Evolutionary conservation across 2,888 invertebrate genomes (phyloP).

Genomic region (Hirtodrosophila trivittata): DNA sequence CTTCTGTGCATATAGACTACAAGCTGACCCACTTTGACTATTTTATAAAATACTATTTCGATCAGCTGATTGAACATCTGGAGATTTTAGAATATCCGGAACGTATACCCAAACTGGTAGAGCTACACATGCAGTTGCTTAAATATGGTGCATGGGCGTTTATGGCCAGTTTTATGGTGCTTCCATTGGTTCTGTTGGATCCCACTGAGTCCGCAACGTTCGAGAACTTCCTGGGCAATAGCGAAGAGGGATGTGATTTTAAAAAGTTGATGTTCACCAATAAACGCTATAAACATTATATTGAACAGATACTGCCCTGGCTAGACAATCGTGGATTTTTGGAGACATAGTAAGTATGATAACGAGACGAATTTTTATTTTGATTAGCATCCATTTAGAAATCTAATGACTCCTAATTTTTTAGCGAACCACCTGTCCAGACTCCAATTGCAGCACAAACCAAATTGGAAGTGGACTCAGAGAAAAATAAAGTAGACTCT

Average conservation of each 20-base stretch:
- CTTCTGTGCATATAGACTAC: slow-evolving; percentile 75
- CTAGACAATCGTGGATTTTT: slow-evolving; percentile 77
- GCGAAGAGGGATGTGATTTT: slow-evolving; percentile 40
- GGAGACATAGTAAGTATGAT: slow-evolving; percentile 55
- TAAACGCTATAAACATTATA: slow-evolving; percentile 67
- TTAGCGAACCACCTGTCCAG: slow-evolving; percentile 21
- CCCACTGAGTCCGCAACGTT: slow-evolving; percentile 71
- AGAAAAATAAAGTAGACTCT: slow-evolving; percentile 8
- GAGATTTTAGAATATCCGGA: slow-evolving; percentile 70
- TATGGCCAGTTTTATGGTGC: slow-evolving; percentile 52
- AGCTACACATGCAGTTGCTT: slow-evolving; percentile 66
- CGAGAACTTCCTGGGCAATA: slow-evolving; percentile 67
- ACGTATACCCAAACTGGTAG: slow-evolving; percentile 63
- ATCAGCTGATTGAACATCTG: slow-evolving; percentile 71
- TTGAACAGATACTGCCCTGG: slow-evolving; percentile 78
- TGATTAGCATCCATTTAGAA: too few species aligned
- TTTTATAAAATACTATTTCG: slow-evolving; percentile 78
- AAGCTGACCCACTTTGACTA: slow-evolving; percentile 79
- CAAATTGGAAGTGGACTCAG: neutral
- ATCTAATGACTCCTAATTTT: neutral
- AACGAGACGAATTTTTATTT: too few species aligned
- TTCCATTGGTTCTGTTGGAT: slow-evolving; percentile 77
- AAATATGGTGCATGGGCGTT: slow-evolving; percentile 75
- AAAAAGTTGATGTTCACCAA: slow-evolving; percentile 69
- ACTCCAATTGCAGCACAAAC: neutral